These are phyloP conservation scores for Orussus abietinus DNA, from an alignment of 1,140 invertebrate genomes.

Conservation along the genomic window DNA sequence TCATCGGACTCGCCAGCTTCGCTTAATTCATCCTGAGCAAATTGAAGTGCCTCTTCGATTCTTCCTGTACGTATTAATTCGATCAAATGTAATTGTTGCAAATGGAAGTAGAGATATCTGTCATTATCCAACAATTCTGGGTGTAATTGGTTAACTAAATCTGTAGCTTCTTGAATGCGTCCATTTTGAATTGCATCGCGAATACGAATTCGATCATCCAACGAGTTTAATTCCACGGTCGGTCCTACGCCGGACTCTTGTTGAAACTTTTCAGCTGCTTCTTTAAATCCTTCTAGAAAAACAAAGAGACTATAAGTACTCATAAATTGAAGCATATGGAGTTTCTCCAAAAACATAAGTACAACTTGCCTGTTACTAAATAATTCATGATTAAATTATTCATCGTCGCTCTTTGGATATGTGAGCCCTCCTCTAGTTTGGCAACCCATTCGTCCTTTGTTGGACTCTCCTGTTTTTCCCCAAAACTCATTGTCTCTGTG, in stretches of 20 bases:
- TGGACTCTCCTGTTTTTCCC: slow-evolving; percentile 43
- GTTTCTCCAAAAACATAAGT: not conserved
- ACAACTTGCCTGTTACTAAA: slow-evolving; percentile 81
- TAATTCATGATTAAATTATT: slow-evolving; percentile 99
- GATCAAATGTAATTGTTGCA: slow-evolving; percentile 94
- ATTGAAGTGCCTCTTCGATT: slow-evolving; percentile 92
- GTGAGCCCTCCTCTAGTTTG: slow-evolving; percentile 63
- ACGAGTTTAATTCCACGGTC: slow-evolving; percentile 78
- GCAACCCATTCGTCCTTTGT: slow-evolving; percentile 49
- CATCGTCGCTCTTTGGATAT: slow-evolving; percentile 87
- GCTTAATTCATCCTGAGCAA: slow-evolving; percentile 89
- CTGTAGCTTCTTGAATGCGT: slow-evolving; percentile 87
- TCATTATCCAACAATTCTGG: slow-evolving; percentile 94
- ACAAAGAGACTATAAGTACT: slow-evolving; percentile 23
- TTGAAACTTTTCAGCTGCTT: slow-evolving; percentile 96
- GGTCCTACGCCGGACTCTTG: slow-evolving; percentile 88
- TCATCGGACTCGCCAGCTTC: slow-evolving; percentile 90
- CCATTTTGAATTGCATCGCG: slow-evolving; percentile 92
- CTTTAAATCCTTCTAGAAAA: slow-evolving; percentile 89
- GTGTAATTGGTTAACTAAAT: slow-evolving; percentile 90
- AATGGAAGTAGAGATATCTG: slow-evolving; percentile 91
- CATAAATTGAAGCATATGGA: slow-evolving; percentile 7
- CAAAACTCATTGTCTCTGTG: slow-evolving; percentile 39
- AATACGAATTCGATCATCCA: slow-evolving; percentile 93
- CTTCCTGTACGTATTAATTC: slow-evolving; percentile 87